phyloP scores from a whole-genome alignment of 2,888 invertebrate species.

The Tinea semifulvella region DNA sequence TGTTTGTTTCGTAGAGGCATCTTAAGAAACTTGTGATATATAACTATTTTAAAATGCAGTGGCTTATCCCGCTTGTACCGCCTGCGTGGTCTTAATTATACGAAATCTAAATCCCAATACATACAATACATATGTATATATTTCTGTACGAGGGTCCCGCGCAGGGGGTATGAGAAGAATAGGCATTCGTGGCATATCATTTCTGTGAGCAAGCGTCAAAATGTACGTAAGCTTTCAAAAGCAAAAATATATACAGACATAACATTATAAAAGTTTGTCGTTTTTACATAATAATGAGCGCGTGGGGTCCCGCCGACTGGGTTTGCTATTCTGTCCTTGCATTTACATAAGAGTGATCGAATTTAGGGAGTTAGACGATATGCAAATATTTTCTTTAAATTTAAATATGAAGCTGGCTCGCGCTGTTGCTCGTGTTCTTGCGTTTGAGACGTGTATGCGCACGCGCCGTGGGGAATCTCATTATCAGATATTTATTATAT shows the following conservation, averaged over 20 bases:
- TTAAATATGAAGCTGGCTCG: conserved; percentile 36
- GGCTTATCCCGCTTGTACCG: neutral
- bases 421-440: conserved; percentile 28
- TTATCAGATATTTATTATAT: conserved; percentile 22
- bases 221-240: conserved; percentile 30
- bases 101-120: neutral
- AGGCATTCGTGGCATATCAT: conserved; percentile 32
- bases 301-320: conserved; percentile 51
- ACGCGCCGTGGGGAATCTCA: conserved; percentile 45
- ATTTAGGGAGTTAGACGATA: conserved; percentile 62
- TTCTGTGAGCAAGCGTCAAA: conserved; percentile 29
- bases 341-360: conserved; percentile 57
- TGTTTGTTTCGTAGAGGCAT: conserved; percentile 64
- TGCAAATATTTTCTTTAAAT: conserved; percentile 62
- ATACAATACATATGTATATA: neutral
- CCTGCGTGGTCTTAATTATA: neutral
- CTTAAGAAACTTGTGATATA: conserved; percentile 64
- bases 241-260: conserved; percentile 63
- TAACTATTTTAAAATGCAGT: conserved; percentile 42
- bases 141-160: neutral
- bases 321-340: conserved; percentile 44
- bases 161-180: neutral
- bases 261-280: conserved; percentile 45
- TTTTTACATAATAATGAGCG: conserved; percentile 52
- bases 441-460: conserved; percentile 26